Evolutionary conservation across 2,888 invertebrate species (phyloP), one percentile per base, ranked within the genome.

Genomic region (Epistrophe grossulariae): DNA sequence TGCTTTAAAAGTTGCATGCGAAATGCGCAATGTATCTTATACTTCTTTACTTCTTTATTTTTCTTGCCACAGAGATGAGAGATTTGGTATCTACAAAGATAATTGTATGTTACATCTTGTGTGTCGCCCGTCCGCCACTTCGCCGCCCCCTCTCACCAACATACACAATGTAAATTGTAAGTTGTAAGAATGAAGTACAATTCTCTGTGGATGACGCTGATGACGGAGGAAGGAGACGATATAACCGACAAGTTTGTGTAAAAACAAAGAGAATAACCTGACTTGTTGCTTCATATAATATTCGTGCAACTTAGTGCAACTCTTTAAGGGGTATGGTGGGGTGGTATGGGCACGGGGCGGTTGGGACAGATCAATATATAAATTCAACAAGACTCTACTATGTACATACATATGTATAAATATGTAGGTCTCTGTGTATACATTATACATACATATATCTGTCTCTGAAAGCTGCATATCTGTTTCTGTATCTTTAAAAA

Each of bases 81-180:
- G 82, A 85, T 81, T 52, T 70, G 40, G 85, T 76, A 83, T 83
- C 85, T 79, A 66, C 82, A 62, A 83, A 38, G 71, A 87, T 87
- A 87, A 87, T 83, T 83, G 76, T 76, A 83, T 68, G 83, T 83
- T 83, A 79, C 83, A 83, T 87, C 83, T 79, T 68, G 55, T 52
- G 17, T 19, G 1, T 24, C 43, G 17, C 28, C 48, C 48, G 2
- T 2, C n/a, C 50, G 3, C 68, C 72, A 13, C 31, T 13, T 45
- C 1, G 11, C 17, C 2, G 2, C 9, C n/a, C 13, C 60, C 17
- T 19, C n/a, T 13, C 11, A n/a, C n/a, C n/a, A n/a, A 10, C 15
- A n/a, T n/a, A n/a, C 8, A 62, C 59, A 17, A 50, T 85, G 77
- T 84, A 85, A 85, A 82, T 87, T 79, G 83, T 76, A 72, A 79